phyloP scores from a whole-genome alignment of 1,140 invertebrate genomes.

The Helicoverpa armigera region DNA sequence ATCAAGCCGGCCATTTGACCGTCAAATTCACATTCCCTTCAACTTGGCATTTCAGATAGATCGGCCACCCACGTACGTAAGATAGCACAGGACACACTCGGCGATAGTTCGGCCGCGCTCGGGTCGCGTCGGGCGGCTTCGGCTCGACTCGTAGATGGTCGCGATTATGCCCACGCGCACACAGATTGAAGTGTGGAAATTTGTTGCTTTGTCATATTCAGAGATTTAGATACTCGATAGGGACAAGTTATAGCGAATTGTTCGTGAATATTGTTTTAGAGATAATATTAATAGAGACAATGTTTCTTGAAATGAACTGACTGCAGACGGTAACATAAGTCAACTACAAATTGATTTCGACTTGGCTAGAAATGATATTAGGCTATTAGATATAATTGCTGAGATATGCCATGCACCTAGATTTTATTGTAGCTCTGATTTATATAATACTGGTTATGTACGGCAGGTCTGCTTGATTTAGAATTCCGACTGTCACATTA shows the following conservation, averaged over 20 bases:
- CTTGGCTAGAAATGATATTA: conserved; percentile 4
- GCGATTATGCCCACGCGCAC: conserved; percentile 51
- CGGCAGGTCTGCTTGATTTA: neutral
- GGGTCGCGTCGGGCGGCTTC: conserved; percentile 44
- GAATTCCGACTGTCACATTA: neutral
- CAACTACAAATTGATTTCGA: conserved; percentile 31
- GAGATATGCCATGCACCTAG: neutral
- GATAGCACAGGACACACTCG: conserved; percentile 44
- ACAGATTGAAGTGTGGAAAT: conserved; percentile 52
- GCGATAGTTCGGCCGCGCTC: conserved; percentile 47
- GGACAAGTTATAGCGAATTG: conserved; percentile 49
- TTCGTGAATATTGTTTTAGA: conserved; percentile 46
- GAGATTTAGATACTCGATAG: conserved; percentile 51
- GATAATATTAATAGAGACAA: conserved; percentile 52
- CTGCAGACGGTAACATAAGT: conserved; percentile 17
- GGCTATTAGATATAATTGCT: conserved; percentile 19
- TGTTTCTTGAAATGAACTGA: conserved; percentile 45
- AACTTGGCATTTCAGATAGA: conserved; percentile 52
- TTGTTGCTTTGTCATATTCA: conserved; percentile 55
- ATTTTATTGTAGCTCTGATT: neutral
- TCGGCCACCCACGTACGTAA: conserved; percentile 46
- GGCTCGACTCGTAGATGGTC: conserved; percentile 42
- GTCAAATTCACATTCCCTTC: conserved; percentile 51
- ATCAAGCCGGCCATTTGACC: conserved; percentile 47
- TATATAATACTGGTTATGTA: neutral